Conservation (phyloP, 2,888 invertebrate species). For the Notodonta ziczac region DNA sequence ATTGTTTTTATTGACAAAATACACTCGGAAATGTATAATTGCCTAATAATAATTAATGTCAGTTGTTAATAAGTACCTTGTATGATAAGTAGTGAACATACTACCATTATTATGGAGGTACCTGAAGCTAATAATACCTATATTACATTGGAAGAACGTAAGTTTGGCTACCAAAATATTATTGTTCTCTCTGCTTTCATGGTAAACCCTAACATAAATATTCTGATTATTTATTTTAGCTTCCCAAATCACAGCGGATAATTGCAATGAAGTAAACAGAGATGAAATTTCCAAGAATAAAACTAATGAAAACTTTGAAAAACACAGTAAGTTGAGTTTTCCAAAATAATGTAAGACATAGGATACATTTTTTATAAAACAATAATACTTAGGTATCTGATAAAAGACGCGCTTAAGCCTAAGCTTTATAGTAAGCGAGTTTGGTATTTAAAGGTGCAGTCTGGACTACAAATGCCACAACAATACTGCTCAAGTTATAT, state of each 20-base stretch:
- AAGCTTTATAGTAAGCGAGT: background rate
- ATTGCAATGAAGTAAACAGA: background rate
- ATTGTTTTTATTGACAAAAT: too few species aligned
- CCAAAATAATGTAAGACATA: too few species aligned
- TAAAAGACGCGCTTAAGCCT: too few species aligned
- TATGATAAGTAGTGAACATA: background rate
- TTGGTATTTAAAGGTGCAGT: slow-evolving; percentile 47
- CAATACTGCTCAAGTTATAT: slow-evolving; percentile 55
- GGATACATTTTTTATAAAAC: too few species aligned
- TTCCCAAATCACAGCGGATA: slow-evolving; percentile 18
- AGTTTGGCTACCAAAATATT: slow-evolving; percentile 9
- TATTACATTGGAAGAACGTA: slow-evolving; percentile 38
- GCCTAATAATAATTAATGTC: too few species aligned
- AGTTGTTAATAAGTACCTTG: too few species aligned
- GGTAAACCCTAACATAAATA: too few species aligned
- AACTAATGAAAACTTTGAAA: slow-evolving; percentile 38
- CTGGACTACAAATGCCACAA: slow-evolving; percentile 56
- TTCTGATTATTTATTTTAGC: slow-evolving; percentile 21
- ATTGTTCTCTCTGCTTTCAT: too few species aligned
- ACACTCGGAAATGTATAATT: too few species aligned
- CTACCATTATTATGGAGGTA: slow-evolving; percentile 26
- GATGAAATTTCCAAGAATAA: slow-evolving; percentile 9
- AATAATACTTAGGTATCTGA: too few species aligned
- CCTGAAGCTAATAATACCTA: slow-evolving; percentile 27
- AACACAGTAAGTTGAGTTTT: slow-evolving; percentile 36